Base-by-base conservation (phyloP, 2,113 vertebrate genomes). In the Cynocephalus volans region DNA sequence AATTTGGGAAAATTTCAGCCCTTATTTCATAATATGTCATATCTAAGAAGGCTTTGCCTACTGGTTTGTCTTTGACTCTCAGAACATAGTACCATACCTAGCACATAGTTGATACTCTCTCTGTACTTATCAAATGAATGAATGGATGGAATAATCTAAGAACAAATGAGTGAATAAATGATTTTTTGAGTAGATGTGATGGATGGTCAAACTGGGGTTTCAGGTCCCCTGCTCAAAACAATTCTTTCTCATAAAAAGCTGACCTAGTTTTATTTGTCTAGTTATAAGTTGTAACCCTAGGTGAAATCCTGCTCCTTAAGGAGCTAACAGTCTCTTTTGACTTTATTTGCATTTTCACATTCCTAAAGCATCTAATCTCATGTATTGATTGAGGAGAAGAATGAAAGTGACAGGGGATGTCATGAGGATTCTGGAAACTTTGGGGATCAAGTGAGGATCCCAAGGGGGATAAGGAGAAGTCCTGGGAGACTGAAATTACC, bases 1-100 rank as follows among this genome's bases (percentile, higher is more conserved):
- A 86, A 87, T 70, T 88, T 96, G 56, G 56, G n/a, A 58, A 36
- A 19, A 54, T 95, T 94, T 79, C 10, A 73, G n/a, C 21, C 24
- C 92, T 72, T 65, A 82, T 90, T 77, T 95, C 33, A 45, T 77
- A 67, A 33, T 54, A 77, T 86, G 31, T 79, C 33, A 76, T 84
- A 81, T 50, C 50, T 94, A 88, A 88, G 65, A 96, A 95, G 19
- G 11, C 7, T 96, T 96, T 86, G 12, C 28, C 21, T 96, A 69
- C 72, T 82, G 21, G n/a, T 77, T 97, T 93, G 67, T 85, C 58
- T 96, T 95, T 92, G 60, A 96, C 65, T 88, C 50, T 93, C 83
- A 93, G 23, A 93, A 95, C 24, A 70, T n/a, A 41, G 33, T 72
- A 48, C 48, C 45, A 58, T 52, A 4, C 89, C 5, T 95, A 21